A percentile compares a stretch with the other conserved stretches of the same genome.
These are phyloP conservation scores for Ophion ventricosus DNA, from an alignment of 2,888 invertebrate species.

Conservation along the genomic window DNA sequence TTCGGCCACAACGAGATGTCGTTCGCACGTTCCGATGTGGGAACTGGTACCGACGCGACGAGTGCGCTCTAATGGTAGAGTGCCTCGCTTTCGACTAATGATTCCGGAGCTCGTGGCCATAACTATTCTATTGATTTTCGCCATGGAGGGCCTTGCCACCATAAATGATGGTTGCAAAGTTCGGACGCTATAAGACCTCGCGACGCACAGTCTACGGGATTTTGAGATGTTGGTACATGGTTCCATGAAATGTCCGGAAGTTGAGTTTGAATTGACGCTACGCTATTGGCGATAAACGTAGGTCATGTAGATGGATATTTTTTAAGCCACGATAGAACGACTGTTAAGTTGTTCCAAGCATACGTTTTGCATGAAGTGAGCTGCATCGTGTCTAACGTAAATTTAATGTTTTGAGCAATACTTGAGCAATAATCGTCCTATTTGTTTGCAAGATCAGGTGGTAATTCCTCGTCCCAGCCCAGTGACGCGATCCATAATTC, in stretches of 20 bases:
- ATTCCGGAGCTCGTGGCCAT: no score
- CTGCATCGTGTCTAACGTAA: background rate
- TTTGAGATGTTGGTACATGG: background rate
- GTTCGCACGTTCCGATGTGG: no score
- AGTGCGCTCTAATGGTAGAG: no score
- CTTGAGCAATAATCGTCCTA: slow-evolving; percentile 1
- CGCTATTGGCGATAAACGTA: background rate
- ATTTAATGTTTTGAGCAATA: slow-evolving; percentile 11
- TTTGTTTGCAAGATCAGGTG: background rate
- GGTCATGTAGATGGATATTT: slow-evolving; percentile 1
- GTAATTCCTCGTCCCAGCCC: slow-evolving; percentile 18
- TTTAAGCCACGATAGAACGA: slow-evolving; percentile 4
- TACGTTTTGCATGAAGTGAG: background rate
- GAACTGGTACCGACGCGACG: no score
- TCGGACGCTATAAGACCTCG: background rate
- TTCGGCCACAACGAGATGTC: no score
- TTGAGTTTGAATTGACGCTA: background rate
- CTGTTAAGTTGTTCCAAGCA: background rate
- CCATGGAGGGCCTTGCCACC: background rate
- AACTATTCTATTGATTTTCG: no score
- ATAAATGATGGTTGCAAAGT: background rate
- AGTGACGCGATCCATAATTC: slow-evolving; percentile 8
- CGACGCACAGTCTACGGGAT: background rate
- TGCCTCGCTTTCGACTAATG: no score
- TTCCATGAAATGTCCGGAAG: background rate